Base-by-base conservation (phyloP, 2,888 invertebrate genomes). In the Timandra comae region DNA sequence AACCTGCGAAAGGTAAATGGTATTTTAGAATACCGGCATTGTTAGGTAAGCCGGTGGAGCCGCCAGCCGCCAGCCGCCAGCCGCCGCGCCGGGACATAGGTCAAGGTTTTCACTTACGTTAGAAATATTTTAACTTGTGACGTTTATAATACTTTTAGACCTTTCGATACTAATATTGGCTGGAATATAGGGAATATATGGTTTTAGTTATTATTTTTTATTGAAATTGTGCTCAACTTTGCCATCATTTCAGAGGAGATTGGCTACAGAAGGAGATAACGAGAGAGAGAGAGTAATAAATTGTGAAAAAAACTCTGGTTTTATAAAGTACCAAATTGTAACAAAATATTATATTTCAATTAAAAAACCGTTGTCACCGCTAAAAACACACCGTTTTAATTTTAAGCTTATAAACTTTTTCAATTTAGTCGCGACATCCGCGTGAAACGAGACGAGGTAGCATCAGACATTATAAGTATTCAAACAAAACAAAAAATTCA, bases 401-500 rank as follows among this genome's bases (percentile, higher is more conserved):
- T 33, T 39, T 33, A 30, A 30, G 33, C 37, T 35, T 37, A 34
- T 37, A 31, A 49, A 49, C 46, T 49, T 49, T 46, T 46, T 49
- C 42, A 49, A 49, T 49, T 48, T 49, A 30, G 22, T 30, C 35
- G 36, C 38, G 37, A 43, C 43, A 43, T 31, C 33, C 30, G 29
- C 43, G 41, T 41, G 29, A 38, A 27, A 33, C 30, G 40, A 31
- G 26, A 21, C 33, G 29, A 32, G 38, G 35, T 37, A 29, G 35
- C 41, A 23, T 26, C 31, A 33, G 34, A 42, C 37, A 57, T 54
- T 52, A 58, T 55, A n/a, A n/a, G n/a, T n/a, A 56, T 59, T 56
- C 50, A 61, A 59, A 66, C 63, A 61, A 63, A 62, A 57, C 56
- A 54, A 46, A 56, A 46, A 61, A 69, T 67, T 69, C 62, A 59